Percentiles rank a stretch among this genome's conserved stretches.
Evolutionary conservation across 2,113 vertebrate genomes (phyloP).

Genomic region (Struthidea cinerea): DNA sequence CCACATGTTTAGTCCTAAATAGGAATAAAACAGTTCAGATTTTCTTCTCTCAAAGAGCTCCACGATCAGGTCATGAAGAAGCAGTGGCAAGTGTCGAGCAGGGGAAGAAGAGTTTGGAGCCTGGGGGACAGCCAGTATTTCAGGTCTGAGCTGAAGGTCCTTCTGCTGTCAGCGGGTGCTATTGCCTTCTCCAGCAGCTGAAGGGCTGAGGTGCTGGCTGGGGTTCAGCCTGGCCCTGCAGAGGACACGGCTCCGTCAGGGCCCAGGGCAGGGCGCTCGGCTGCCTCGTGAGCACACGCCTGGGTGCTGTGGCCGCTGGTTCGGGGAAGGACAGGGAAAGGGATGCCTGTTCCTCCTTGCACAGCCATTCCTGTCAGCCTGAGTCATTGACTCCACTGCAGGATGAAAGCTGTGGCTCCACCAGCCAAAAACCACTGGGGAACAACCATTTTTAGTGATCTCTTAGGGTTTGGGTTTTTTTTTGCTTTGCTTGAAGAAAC

Average conservation of each 20-base stretch:
- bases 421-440: neutral
- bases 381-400: neutral
- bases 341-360: neutral
- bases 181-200: neutral
- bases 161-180: neutral
- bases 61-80: neutral
- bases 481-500: neutral
- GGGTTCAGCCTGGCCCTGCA: neutral
- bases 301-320: neutral
- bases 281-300: neutral
- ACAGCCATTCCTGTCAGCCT: neutral
- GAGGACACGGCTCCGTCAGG: neutral
- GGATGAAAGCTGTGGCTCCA: neutral
- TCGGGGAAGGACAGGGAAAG: neutral
- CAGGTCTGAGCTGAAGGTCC: neutral
- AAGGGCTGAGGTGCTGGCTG: neutral
- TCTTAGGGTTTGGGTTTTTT: neutral
- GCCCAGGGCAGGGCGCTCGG: neutral
- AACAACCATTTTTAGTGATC: neutral
- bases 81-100: rapidly evolving
- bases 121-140: neutral
- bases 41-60: neutral
- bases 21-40: neutral
- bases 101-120: neutral
- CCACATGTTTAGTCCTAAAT: neutral